Conservation (phyloP, 2,113 vertebrate species). For the Anarrhichthys ocellatus region DNA sequence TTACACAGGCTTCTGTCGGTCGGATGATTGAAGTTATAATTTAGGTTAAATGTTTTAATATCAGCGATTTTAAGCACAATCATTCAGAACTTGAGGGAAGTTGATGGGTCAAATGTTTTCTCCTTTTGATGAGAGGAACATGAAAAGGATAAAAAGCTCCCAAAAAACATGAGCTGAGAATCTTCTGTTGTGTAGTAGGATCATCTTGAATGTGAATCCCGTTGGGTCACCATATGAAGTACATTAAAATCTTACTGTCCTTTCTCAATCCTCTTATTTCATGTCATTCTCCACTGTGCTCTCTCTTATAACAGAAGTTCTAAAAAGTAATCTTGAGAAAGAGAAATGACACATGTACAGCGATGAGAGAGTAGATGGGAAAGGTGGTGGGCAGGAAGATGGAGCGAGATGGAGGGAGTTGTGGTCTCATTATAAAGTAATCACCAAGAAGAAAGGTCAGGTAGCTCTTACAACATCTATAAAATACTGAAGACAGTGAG, state of each 20-base stretch:
- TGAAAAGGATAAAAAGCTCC: background rate
- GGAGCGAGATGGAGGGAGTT: conserved; percentile 45
- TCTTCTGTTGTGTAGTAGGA: background rate
- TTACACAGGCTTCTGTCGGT: background rate
- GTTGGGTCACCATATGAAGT: background rate
- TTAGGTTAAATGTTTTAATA: background rate
- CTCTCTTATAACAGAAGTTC: conserved; percentile 15
- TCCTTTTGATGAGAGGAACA: background rate
- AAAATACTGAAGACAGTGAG: conserved; percentile 53
- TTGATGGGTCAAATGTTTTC: background rate
- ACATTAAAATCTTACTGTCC: background rate
- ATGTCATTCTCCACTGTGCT: background rate
- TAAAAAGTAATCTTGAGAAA: conserved; percentile 36
- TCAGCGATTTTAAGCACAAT: background rate
- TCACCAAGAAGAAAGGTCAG: conserved; percentile 77
- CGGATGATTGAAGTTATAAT: background rate
- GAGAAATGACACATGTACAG: conserved; percentile 45
- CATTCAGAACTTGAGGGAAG: background rate
- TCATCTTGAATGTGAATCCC: background rate
- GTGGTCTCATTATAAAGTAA: conserved; percentile 78
- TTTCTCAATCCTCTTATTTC: conserved; percentile 3
- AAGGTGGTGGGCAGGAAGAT: conserved; percentile 31
- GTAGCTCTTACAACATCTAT: conserved; percentile 73
- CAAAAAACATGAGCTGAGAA: background rate
- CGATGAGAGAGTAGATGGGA: conserved; percentile 8